These are phyloP conservation scores for Nettapus auritus DNA, from an alignment of 2,113 vertebrate species.

Conservation along the genomic window DNA sequence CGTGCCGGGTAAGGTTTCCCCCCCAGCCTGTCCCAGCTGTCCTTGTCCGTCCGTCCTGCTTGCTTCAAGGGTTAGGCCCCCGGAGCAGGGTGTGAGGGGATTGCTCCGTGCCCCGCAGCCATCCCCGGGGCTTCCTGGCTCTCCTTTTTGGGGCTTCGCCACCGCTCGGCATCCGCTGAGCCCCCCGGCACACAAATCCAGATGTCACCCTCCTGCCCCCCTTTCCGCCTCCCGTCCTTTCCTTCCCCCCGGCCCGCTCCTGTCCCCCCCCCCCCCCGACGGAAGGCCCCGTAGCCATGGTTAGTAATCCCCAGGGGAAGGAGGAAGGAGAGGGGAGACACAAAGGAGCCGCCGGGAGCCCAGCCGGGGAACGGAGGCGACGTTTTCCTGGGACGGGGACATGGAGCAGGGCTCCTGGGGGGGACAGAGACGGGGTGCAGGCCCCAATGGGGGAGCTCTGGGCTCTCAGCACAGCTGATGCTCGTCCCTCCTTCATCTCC, in stretches of 20 bases:
- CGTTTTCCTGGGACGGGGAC: background rate
- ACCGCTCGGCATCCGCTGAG: background rate
- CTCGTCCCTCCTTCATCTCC: background rate
- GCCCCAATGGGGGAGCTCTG: background rate
- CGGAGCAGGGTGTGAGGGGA: rapidly evolving
- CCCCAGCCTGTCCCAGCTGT: background rate
- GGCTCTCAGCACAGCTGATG: background rate
- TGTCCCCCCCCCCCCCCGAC: background rate
- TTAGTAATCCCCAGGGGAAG: slow-evolving; percentile 62
- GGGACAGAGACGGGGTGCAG: rapidly evolving
- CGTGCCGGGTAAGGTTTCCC: background rate
- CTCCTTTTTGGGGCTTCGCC: background rate
- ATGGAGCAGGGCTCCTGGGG: rapidly evolving
- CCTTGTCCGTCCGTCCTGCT: background rate
- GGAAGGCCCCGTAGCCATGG: slow-evolving; percentile 65
- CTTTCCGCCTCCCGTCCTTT: slow-evolving; percentile 8
- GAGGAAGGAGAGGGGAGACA: slow-evolving; percentile 11
- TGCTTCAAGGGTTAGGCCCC: rapidly evolving
- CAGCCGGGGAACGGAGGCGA: background rate
- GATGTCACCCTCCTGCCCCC: slow-evolving; percentile 50
- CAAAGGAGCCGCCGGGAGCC: background rate
- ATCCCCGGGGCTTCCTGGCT: background rate
- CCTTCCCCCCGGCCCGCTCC: background rate
- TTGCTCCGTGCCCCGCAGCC: background rate
- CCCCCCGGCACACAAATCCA: background rate